phyloP scores from a whole-genome alignment of 1,140 invertebrate genomes.

The Macrostomum lignano region DNA sequence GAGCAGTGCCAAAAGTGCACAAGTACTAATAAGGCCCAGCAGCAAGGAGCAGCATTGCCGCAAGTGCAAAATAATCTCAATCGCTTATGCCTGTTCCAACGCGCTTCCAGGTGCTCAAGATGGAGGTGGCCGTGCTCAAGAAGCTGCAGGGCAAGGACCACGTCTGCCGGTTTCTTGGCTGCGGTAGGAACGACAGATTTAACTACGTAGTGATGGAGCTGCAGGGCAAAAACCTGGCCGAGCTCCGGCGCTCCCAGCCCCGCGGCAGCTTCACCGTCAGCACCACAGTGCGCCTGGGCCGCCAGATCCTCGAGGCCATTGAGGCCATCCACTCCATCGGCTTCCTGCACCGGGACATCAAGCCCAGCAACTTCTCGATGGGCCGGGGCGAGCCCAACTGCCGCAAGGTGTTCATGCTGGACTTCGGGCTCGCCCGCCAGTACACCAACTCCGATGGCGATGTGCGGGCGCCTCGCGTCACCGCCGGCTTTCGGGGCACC shows the following conservation, averaged over 20 bases:
- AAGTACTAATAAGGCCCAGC: no score
- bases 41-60: no score
- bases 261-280: constrained; percentile 77
- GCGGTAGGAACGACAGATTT: constrained; percentile 87
- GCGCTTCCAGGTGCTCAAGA: no score
- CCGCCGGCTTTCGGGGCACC: constrained; percentile 87
- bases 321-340: constrained; percentile 93
- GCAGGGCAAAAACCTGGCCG: constrained; percentile 80
- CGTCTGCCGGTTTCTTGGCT: constrained; percentile 83
- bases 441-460: constrained; percentile 80
- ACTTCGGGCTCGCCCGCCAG: constrained; percentile 87
- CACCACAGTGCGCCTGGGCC: constrained; percentile 66
- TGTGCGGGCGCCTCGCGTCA: constrained; percentile 70
- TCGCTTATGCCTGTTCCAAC: no score
- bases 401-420: constrained; percentile 84
- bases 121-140: constrained; percentile 90
- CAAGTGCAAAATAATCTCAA: no score
- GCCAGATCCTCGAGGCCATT: constrained; percentile 89
- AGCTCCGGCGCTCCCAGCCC: constrained; percentile 66
- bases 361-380: constrained; percentile 96
- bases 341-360: constrained; percentile 92
- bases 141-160: constrained; percentile 66
- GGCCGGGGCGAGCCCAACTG: constrained; percentile 55
- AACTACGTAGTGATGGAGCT: constrained; percentile 99
- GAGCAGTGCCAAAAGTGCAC: no score